Evolutionary conservation across 1,140 invertebrate species (phyloP), one percentile per base, ranked within the genome.

Genomic region (Drosophila saltans): DNA sequence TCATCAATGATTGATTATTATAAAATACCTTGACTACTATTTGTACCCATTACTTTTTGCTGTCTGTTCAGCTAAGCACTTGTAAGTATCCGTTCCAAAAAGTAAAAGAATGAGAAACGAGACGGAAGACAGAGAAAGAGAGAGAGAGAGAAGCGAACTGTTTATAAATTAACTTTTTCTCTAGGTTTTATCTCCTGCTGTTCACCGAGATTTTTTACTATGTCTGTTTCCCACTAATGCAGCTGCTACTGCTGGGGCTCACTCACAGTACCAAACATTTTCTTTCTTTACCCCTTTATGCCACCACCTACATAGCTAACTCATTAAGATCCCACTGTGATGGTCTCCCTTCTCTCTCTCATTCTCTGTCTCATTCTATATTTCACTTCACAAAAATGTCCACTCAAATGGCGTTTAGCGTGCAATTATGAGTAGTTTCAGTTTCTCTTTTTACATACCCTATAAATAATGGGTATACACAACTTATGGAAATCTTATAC

Each of bases 331-430:
- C 66, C 48, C 59, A 57, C 48, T 60, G 33, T 56, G 64, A 33
- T 28, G 69, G 28, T 39, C 66, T 76, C 76, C 72, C 52, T 67
- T 75, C 55, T 33, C 66, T 76, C 65, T 66, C 68, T 58, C 9
- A 41, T 26, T 63, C 52, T 41, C 21, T 39, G 8, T 5, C 21
- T 3, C n/a, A 36, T 58, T 58, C n/a, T 8, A 8, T n/a, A 36
- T 59, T 59, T 59, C 36, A 21, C 57, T 59, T 77, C 66, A 75
- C 64, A 81, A 85, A 83, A 84, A 77, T 85, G 82, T 85, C 82
- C 82, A 85, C 81, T 84, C 81, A 83, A 83, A 86, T 86, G 82
- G 79, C 82, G 79, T 85, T 85, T 85, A 85, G 82, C 79, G 82
- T 78, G 78, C 82, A 85, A 85, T 85, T 85, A 85, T 85, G 82